A percentile compares a stretch with the other conserved stretches of the same genome.
Evolutionary conservation across 2,797 vertebrate genomes (phyloP).

Genomic region (Erethizon dorsatum): DNA sequence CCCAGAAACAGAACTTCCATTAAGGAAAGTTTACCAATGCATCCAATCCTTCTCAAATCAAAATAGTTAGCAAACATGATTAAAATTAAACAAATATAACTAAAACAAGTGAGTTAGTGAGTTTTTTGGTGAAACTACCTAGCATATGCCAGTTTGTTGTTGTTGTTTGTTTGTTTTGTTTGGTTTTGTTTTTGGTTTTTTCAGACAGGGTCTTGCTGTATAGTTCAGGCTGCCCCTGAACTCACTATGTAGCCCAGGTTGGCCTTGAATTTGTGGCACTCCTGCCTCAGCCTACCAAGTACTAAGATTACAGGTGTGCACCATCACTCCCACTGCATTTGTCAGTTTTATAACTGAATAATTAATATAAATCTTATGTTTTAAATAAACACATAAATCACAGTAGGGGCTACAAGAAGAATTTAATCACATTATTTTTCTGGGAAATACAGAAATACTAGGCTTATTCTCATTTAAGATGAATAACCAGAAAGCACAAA

Average conservation of each 20-base stretch:
- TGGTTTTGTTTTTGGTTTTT: too few species aligned
- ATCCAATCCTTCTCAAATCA: background rate
- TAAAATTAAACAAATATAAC: background rate
- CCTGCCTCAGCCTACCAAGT: too few species aligned
- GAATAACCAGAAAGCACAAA: background rate
- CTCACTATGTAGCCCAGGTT: too few species aligned
- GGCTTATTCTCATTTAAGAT: background rate
- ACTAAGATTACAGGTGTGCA: too few species aligned
- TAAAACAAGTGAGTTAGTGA: background rate
- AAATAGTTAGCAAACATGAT: background rate
- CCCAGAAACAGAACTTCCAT: background rate
- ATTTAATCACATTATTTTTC: background rate
- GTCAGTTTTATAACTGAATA: background rate
- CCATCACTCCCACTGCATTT: background rate
- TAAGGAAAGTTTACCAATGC: background rate
- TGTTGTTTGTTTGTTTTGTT: too few species aligned
- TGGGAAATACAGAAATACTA: background rate
- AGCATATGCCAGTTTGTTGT: background rate
- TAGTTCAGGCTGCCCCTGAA: too few species aligned
- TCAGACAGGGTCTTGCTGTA: too few species aligned
- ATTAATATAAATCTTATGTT: background rate
- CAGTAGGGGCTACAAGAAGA: background rate
- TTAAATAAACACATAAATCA: slow-evolving; percentile 30
- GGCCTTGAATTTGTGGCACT: too few species aligned
- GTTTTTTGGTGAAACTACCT: background rate